A percentile compares a stretch with the other conserved stretches of the same genome.
phyloP scores from a whole-genome alignment of 2,113 vertebrate species.

The Proteles cristata region DNA sequence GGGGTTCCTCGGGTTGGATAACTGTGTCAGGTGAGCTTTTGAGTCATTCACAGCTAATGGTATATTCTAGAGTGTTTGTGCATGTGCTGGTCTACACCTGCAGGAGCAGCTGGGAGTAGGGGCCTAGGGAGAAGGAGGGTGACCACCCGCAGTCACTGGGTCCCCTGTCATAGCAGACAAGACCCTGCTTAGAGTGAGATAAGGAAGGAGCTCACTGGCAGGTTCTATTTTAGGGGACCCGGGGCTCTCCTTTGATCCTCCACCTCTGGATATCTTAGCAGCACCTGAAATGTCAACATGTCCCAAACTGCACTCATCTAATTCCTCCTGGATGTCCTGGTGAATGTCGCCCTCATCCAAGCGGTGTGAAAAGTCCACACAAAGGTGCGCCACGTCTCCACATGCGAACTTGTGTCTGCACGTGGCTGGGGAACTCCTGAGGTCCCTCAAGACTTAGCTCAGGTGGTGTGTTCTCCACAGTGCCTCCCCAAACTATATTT shows the following conservation, averaged over 20 bases:
- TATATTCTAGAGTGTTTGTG: neutral
- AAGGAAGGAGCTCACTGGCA: too few species aligned
- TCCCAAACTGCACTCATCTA: neutral
- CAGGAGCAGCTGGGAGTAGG: neutral
- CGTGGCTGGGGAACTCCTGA: neutral
- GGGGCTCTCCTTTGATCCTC: too few species aligned
- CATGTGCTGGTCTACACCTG: neutral
- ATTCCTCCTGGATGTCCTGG: neutral
- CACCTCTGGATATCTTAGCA: neutral
- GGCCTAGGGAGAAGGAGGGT: neutral
- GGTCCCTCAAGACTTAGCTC: too few species aligned
- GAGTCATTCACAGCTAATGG: neutral
- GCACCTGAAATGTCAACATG: neutral
- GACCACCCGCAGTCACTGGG: too few species aligned
- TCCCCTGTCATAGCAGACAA: neutral
- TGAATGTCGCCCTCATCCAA: neutral
- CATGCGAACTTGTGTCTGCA: rapidly evolving
- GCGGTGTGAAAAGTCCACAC: neutral
- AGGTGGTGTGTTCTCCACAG: neutral
- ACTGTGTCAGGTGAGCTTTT: neutral
- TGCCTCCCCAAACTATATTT: neutral
- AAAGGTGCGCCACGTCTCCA: neutral
- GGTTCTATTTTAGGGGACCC: neutral
- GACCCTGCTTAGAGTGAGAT: neutral
- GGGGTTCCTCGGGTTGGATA: neutral